phyloP scores from a whole-genome alignment of 2,797 vertebrate genomes.

The Lycodopsis pacificus region DNA sequence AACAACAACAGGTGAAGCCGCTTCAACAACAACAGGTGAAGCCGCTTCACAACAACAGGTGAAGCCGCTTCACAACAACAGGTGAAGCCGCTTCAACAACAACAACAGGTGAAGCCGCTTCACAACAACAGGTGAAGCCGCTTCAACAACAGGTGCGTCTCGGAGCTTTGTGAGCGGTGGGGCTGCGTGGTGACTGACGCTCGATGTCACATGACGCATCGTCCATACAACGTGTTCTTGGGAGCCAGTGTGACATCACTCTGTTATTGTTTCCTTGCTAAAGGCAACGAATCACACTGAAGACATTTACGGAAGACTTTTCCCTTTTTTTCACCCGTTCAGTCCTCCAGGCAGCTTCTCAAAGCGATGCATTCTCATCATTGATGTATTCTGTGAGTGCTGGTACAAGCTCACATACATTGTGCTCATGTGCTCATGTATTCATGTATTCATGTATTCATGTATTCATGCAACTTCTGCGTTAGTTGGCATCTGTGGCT shows the following conservation, averaged over 20 bases:
- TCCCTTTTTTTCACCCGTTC: neutral
- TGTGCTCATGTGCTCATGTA: slow-evolving; percentile 7
- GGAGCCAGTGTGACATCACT: slow-evolving; percentile 9
- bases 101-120: too few relatives aligned
- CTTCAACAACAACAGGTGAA: too few relatives aligned
- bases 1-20: too few relatives aligned
- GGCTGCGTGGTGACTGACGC: too few relatives aligned
- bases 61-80: too few relatives aligned
- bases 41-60: too few relatives aligned
- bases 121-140: too few relatives aligned
- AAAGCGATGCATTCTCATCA: neutral
- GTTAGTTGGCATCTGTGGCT: slow-evolving; percentile 21
- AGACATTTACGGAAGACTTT: neutral
- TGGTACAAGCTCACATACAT: neutral
- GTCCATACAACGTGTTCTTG: too few relatives aligned
- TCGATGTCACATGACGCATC: too few relatives aligned
- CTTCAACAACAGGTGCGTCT: too few relatives aligned
- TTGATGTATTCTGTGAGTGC: neutral
- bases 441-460: slow-evolving; percentile 25
- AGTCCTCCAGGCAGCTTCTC: neutral
- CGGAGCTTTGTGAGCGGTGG: too few relatives aligned
- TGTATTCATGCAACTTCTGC: slow-evolving; percentile 17
- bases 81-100: too few relatives aligned
- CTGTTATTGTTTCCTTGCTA: slow-evolving; percentile 39
- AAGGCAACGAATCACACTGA: slow-evolving; percentile 22